Evolutionary conservation across 2,888 invertebrate genomes (phyloP), one percentile per base, ranked within the genome.

Genomic region (Aphodius granarius): DNA sequence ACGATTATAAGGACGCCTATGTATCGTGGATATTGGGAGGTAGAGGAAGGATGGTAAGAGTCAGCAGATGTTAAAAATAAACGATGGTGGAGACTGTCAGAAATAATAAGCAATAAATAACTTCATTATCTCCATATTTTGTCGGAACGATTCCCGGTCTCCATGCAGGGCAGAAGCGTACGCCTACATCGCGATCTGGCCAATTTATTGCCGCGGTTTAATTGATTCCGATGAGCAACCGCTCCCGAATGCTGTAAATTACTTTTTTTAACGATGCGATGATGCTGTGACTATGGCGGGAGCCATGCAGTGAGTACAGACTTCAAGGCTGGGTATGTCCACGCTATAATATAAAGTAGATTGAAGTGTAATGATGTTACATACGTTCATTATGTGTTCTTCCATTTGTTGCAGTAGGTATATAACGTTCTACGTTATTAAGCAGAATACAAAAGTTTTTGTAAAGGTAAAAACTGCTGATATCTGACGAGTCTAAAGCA

Each of bases 81-180:
- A 43, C 43, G 43, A 43, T 43, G 6, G 43, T 43, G 9, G 43
- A 68, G 21, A 21, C 68, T 22, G 68, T 68, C 68, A 20, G 68
- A 68, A 21, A 68, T 68, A 68, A 68, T 68, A 68, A 68, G 21
- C 68, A 17, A 68, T 68, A 68, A 68, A 68, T 68, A 68, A 68
- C 68, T 68, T 68, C 68, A 68, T 68, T 68, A 68, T 68, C 68
- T 68, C 68, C 68, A 68, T 68, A 68, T 68, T 68, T 68, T 43
- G 43, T 43, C 43, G 43, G 43, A 43, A 13, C 43, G 43, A 13
- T 43, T 21, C 9, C 20, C 68, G 68, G 20, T 65, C 68, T 20
- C 20, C 68, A 22, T 21, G 20, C 68, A 68, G 43, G 9, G 43
- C 43, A 13, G 9, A 43, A 13, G 9, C 43, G 43, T 43, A 43